A percentile compares a stretch with the other conserved stretches of the same genome.
Evolutionary conservation across 2,888 invertebrate species (phyloP).

Genomic region (Heteropelma amictum): DNA sequence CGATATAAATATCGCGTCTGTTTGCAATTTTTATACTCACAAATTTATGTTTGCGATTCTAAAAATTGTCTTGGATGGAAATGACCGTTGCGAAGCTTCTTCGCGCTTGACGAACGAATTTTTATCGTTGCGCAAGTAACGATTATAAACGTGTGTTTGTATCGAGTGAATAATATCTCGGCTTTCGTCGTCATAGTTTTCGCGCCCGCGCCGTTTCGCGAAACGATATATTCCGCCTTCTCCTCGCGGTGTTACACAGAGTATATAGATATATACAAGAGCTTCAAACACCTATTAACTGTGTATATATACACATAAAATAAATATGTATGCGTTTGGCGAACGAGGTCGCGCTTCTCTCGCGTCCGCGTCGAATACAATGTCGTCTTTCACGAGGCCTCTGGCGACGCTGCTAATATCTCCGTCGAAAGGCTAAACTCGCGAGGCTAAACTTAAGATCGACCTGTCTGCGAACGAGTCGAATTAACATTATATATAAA

Average conservation of each 20-base stretch:
- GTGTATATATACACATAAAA: background rate
- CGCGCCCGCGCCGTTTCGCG: constrained; percentile 9
- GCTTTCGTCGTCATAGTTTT: constrained; percentile 33
- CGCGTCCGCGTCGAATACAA: constrained; percentile 65
- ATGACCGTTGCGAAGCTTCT: constrained; percentile 15
- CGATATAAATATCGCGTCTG: no score
- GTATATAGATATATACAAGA: background rate
- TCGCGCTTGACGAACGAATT: constrained; percentile 3
- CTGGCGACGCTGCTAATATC: constrained; percentile 67
- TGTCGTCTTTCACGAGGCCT: constrained; percentile 67
- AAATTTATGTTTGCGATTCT: background rate
- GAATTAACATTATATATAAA: background rate
- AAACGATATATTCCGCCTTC: constrained; percentile 27
- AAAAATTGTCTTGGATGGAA: background rate
- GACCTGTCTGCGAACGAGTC: constrained; percentile 6
- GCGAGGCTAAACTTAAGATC: constrained; percentile 38
- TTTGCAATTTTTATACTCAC: no score
- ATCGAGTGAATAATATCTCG: constrained; percentile 36
- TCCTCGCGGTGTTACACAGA: constrained; percentile 15
- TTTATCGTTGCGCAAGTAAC: constrained; percentile 16
- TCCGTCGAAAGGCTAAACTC: constrained; percentile 55
- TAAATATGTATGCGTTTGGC: constrained; percentile 35
- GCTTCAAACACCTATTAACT: no score
- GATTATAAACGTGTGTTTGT: background rate
- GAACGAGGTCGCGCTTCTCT: constrained; percentile 60